Base-by-base conservation (phyloP, 2,113 vertebrate genomes). In the Cinclus mexicanus region DNA sequence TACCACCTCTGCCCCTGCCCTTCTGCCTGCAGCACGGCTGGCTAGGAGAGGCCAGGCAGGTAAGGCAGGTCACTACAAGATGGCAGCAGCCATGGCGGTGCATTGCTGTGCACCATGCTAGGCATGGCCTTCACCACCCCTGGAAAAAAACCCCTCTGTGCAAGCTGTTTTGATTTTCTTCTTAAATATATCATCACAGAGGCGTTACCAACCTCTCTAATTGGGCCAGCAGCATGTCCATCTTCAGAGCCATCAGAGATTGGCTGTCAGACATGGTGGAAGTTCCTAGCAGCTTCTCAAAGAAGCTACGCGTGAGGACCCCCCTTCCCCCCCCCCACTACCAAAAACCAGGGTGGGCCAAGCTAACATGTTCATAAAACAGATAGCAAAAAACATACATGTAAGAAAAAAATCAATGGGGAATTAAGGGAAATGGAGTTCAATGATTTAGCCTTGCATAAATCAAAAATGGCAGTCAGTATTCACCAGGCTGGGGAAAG, bases 181-280 rank as follows among this genome's bases (percentile, higher is more conserved):
- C 76, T 53, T 24, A 65, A 79, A 65, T 44, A 12, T 29, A 16
- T 44, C 25, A 12, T 46, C 25, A 55, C 14, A 44, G 25, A 44
- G 12, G 9, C 0, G 0, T 24, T 46, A 46, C 5, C 25, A 44
- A 4, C 9, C 15, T 24, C 39, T 24, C 9, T 24, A 55, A 55
- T 1, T 46, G 20, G 49, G 33, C 31, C 49, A 65, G 7, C 33
- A 79, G 3, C 20, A 11, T 11, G 39, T 22, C 37, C 29, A 14
- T 12, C 20, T 24, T 79, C 33, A 44, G 37, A 53, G 25, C 20
- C 33, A 31, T 31, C 25, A 37, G 37, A 65, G 10, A 5, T 3
- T 29, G 41, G 26, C 20, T 25, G 21, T 37, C 15, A 31, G 26
- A 67, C 16, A 31, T 12, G 41, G 50, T 6, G 3, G 25, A 37